Base-by-base conservation (phyloP, 2,888 invertebrate genomes). In the Lamproptera curius region DNA sequence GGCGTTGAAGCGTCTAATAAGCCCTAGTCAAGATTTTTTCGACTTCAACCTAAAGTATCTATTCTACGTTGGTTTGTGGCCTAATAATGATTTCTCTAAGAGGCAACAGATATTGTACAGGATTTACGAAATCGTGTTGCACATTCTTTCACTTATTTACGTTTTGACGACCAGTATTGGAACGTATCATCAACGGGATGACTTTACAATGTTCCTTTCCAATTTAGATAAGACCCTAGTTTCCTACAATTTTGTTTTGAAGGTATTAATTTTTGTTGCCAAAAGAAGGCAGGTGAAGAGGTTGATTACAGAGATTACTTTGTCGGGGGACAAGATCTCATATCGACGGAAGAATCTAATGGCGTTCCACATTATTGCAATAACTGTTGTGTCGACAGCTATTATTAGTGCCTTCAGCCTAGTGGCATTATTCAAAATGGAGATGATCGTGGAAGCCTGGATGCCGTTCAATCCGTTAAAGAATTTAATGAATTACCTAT, bases 361-460 rank as follows among this genome's bases (percentile, higher is more conserved):
- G 79, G 56, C 56, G 0, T 51, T 59, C 41, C 64, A 67, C 11
- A 60, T 73, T 0, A 44, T 76, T 6, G 10, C 65, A 2, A 50
- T 76, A 14, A 67, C 71, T 10, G 26, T 53, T 1, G 39, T 70
- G 9, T 58, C 66, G 8, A 55, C 68, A 0, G 48, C 54, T 0
- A 46, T 73, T 0, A 53, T 72, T 0, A 49, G 59, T 1, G 54
- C 64, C 0, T 79, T 84, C 23, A 62, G 65, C 46, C 44, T 61
- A 0, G 26, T 74, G 9, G 66, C 74, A 14, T 50, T 70, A 5
- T 56, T 63, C 2, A 69, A 76, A 48, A 70, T 70, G 10, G 75
- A 77, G 42, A 63, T 83, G 70, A 53, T 67, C 0, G 42, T 82
- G 0, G 80, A 79, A 44, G 68, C 75, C 0, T 85, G 83, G 84